Conservation (phyloP, 2,888 invertebrate genomes). For the Bimastos eiseni region DNA sequence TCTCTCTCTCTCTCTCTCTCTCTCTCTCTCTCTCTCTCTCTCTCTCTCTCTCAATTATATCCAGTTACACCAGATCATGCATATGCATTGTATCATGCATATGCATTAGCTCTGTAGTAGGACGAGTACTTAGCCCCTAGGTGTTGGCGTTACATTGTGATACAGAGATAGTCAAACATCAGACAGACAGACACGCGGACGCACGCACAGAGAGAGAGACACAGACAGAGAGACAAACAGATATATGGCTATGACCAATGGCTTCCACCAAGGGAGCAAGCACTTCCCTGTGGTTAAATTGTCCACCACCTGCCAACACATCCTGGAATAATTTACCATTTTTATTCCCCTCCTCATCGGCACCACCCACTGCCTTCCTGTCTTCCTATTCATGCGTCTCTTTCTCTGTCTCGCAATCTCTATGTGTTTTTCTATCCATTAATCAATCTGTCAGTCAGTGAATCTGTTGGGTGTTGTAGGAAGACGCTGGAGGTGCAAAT, state of each 20-base stretch:
- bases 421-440: not conserved
- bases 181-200: not conserved
- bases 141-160: not conserved
- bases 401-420: not conserved
- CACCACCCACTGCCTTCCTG: not conserved
- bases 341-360: not conserved
- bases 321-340: not conserved
- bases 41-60: too few species aligned
- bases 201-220: not conserved
- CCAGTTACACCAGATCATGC: not conserved
- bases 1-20: too few species aligned
- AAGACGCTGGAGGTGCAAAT: not conserved
- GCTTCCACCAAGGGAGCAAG: not conserved
- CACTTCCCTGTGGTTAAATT: not conserved
- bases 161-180: too few species aligned
- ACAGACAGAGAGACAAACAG: not conserved
- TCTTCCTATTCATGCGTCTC: not conserved
- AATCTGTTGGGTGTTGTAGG: not conserved
- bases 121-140: not conserved
- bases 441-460: not conserved
- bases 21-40: too few species aligned
- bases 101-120: not conserved
- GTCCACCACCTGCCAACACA: not conserved
- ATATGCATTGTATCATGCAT: not conserved
- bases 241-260: not conserved